A percentile compares a stretch with the other conserved stretches of the same genome.
These are phyloP conservation scores for Melanostoma mellinum DNA, from an alignment of 2,888 invertebrate genomes.

Conservation along the genomic window DNA sequence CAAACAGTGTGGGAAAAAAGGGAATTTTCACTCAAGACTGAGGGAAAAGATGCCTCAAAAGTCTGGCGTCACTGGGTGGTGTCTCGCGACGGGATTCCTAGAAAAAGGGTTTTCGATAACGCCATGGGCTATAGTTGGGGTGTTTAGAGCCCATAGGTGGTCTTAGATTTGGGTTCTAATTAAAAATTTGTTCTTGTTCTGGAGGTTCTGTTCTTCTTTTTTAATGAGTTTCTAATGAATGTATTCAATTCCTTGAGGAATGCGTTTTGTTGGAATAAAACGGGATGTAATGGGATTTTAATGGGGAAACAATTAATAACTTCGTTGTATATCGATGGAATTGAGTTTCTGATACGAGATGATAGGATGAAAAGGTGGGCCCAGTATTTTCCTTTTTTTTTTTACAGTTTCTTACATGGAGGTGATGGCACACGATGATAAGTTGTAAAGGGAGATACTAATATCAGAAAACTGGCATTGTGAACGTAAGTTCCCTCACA, in stretches of 20 bases:
- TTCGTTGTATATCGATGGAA: conserved; percentile 5
- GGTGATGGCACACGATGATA: conserved; percentile 9
- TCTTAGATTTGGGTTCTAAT: conserved; percentile 56
- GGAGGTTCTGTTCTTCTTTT: conserved; percentile 15
- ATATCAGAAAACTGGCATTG: too few species aligned
- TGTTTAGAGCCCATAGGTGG: conserved; percentile 44
- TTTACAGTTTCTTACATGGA: too few species aligned
- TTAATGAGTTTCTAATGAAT: conserved; percentile 61
- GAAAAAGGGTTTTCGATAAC: conserved; percentile 59
- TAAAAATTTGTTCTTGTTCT: conserved; percentile 34
- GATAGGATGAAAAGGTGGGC: conserved; percentile 32
- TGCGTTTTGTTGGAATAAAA: conserved; percentile 32
- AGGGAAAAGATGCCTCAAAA: too few species aligned
- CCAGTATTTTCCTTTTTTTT: neutral
- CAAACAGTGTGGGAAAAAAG: too few species aligned
- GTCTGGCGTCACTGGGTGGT: too few species aligned
- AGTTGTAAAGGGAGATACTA: neutral
- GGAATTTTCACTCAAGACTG: too few species aligned
- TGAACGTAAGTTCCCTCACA: too few species aligned
- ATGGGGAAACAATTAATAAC: conserved; percentile 60
- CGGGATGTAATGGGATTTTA: conserved; percentile 43
- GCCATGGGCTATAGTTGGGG: conserved; percentile 9
- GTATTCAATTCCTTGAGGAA: conserved; percentile 15
- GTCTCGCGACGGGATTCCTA: conserved; percentile 58
- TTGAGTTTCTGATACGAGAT: conserved; percentile 22